These are phyloP conservation scores for Tenthredo distinguenda DNA, from an alignment of 2,888 invertebrate genomes.

Conservation along the genomic window DNA sequence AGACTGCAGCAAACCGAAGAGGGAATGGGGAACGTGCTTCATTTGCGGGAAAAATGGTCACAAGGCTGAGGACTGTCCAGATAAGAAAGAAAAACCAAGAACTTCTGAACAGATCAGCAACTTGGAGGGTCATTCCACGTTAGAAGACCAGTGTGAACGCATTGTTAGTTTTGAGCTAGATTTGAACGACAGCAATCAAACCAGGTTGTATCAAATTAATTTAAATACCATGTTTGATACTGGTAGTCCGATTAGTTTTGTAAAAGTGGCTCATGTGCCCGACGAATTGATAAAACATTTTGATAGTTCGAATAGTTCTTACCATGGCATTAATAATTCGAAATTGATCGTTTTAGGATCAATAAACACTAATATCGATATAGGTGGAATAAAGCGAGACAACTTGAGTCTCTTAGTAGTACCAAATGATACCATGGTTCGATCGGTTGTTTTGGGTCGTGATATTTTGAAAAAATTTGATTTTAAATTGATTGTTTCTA, in stretches of 20 bases:
- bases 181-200: neutral
- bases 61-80: neutral
- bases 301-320: neutral
- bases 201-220: neutral
- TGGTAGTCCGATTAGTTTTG: neutral
- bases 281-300: neutral
- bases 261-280: neutral
- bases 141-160: neutral
- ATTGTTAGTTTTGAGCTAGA: neutral
- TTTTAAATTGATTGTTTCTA: neutral
- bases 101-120: neutral
- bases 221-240: neutral
- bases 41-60: neutral
- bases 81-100: neutral
- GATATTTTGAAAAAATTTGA: constrained; percentile 39
- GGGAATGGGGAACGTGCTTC: constrained; percentile 7
- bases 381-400: constrained; percentile 27
- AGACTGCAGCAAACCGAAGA: constrained; percentile 1
- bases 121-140: neutral
- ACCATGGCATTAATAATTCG: constrained; percentile 43
- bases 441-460: constrained; percentile 51
- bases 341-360: constrained; percentile 44
- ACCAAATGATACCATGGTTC: constrained; percentile 54
- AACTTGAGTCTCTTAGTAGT: constrained; percentile 28
- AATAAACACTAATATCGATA: constrained; percentile 20